phyloP scores from a whole-genome alignment of 64 coral and sea anemone species.

The Cladopsammia gracilis region DNA sequence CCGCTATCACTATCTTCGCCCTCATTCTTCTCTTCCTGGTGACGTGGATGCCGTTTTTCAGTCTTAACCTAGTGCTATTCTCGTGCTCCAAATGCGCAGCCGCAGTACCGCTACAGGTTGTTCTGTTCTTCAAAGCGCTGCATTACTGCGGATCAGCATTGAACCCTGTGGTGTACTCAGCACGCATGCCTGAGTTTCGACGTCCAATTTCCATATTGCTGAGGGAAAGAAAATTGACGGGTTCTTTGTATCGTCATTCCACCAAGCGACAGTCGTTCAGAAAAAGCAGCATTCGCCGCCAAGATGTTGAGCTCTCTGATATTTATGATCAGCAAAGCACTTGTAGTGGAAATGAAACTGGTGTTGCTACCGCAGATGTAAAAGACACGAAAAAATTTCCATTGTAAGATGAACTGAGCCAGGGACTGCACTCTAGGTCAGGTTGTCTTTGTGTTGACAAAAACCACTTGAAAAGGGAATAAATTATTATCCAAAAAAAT shows the following conservation, averaged over 20 bases:
- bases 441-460: no score
- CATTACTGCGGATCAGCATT: constrained; percentile 88
- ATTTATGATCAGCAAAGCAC: background rate
- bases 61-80: constrained; percentile 84
- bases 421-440: no score
- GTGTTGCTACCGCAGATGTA: background rate
- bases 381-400: background rate
- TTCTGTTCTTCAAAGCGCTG: constrained; percentile 79
- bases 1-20: constrained; percentile 74
- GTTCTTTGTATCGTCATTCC: constrained; percentile 36
- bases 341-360: background rate
- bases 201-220: constrained; percentile 68
- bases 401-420: background rate
- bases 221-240: constrained; percentile 62
- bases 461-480: no score
- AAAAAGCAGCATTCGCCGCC: background rate
- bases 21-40: constrained; percentile 83
- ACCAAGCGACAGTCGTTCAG: background rate
- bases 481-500: no score
- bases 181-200: constrained; percentile 90
- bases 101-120: constrained; percentile 64
- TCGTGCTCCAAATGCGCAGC: constrained; percentile 54
- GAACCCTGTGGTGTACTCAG: constrained; percentile 85
- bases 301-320: constrained; percentile 9
- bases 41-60: constrained; percentile 96